Base-by-base conservation (phyloP, 2,797 vertebrate genomes). In the Anguilla pacifica region DNA sequence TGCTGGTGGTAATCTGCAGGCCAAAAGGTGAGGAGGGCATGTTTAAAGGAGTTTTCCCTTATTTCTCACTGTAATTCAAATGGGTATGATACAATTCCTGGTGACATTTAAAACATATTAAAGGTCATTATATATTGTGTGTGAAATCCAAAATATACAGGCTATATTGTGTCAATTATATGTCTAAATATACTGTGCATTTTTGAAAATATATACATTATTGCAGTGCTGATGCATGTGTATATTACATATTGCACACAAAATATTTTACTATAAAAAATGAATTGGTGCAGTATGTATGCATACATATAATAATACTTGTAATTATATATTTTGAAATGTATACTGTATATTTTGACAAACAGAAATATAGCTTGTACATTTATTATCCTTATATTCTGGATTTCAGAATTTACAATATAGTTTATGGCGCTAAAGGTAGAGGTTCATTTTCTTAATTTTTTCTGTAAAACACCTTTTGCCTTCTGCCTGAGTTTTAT, bases 341-440 rank as follows among this genome's bases (percentile, higher is more conserved):
- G 85, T 90, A 86, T 74, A 67, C 53, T 89, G 88, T 92, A 93
- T 92, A 93, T 93, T 92, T 92, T 51, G 57, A 84, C 19, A 93
- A 92, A 49, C 22, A 82, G 11, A 77, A 49, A n/a, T 46, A 79
- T 46, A 79, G 19, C 7, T n/a, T 15, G 13, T 82, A n/a, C 0
- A 43, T 43, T 43, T 51, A 51, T 82, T 13, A n/a, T 51, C 79
- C 46, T 82, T 49, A 51, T 51, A 51, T 49, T 49, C n/a, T 82
- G 22, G 79, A 82, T 51, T 49, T 51, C 43, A 51, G 22, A 82
- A 49, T 51, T 82, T 2, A 82, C 79, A 17, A 19, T 77, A 49
- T 49, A 79, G 74, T 46, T 22, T 7, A 51, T 82, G 79, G 9
- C 46, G 3, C 19, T 25, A 82, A 79, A 79, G 74, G 4, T 19